Evolutionary conservation across 2,888 invertebrate genomes (phyloP).

Genomic region (Eristalis tenax): DNA sequence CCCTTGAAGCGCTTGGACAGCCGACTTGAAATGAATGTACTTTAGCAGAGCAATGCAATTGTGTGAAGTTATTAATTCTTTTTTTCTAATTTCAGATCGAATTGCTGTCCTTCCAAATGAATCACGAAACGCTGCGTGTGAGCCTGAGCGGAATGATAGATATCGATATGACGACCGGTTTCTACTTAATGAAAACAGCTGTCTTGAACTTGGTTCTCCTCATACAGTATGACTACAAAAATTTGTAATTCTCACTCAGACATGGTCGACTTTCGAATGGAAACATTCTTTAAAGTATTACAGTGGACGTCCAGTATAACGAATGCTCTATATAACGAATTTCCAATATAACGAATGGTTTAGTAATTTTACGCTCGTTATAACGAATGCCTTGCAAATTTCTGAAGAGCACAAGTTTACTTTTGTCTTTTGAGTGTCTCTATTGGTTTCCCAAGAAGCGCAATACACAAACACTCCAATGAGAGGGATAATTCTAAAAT

Average conservation of each 20-base stretch:
- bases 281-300: too few relatives aligned
- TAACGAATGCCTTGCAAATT: too few relatives aligned
- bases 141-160: conserved; percentile 35
- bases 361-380: too few relatives aligned
- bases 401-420: too few relatives aligned
- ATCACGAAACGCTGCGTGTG: conserved; percentile 21
- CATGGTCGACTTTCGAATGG: too few relatives aligned
- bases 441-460: too few relatives aligned
- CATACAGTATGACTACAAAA: conserved; percentile 40
- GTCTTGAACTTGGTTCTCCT: conserved; percentile 17
- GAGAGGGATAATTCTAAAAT: too few relatives aligned
- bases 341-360: too few relatives aligned
- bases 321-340: too few relatives aligned
- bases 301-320: too few relatives aligned
- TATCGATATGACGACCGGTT: conserved; percentile 38
- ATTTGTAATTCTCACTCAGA: background rate
- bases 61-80: background rate
- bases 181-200: background rate
- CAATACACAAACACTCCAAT: too few relatives aligned
- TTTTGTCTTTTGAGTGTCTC: too few relatives aligned
- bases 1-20: background rate
- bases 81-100: conserved; percentile 30
- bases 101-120: conserved; percentile 34
- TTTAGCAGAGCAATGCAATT: background rate
- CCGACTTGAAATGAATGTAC: conserved; percentile 33